Evolutionary conservation across 1,140 invertebrate species (phyloP).

Genomic region (Drosophila seguyi): DNA sequence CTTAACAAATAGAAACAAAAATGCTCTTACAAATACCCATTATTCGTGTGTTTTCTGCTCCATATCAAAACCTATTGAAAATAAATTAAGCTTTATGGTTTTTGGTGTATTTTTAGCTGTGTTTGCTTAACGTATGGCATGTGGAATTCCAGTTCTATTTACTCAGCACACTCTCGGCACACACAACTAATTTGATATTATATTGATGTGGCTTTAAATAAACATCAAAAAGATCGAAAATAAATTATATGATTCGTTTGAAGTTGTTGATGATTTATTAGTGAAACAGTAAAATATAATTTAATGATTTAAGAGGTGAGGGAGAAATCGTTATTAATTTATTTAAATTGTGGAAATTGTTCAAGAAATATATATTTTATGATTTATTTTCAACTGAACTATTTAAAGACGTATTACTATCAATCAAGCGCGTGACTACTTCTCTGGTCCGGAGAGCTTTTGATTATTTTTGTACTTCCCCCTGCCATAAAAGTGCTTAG

Average conservation of each 20-base stretch:
- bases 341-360: neutral
- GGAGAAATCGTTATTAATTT: neutral
- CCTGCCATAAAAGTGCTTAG: conserved; percentile 18
- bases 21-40: neutral
- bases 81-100: conserved; percentile 14
- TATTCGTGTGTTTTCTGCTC: neutral
- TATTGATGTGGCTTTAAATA: conserved; percentile 31
- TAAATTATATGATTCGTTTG: conserved; percentile 16
- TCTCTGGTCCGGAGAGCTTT: conserved; percentile 1
- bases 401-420: conserved; percentile 1
- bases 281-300: neutral
- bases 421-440: conserved; percentile 15
- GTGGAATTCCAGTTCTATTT: conserved; percentile 18
- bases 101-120: conserved; percentile 14
- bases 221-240: neutral
- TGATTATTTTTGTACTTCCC: no score
- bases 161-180: conserved; percentile 15
- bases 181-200: conserved; percentile 20
- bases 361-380: neutral
- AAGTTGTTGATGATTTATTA: conserved; percentile 22
- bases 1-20: conserved; percentile 21
- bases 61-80: conserved; percentile 1
- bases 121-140: conserved; percentile 16
- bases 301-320: neutral
- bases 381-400: no score